Conservation (phyloP, 2,797 vertebrate genomes). For the Neosilurus mollespiculum region DNA sequence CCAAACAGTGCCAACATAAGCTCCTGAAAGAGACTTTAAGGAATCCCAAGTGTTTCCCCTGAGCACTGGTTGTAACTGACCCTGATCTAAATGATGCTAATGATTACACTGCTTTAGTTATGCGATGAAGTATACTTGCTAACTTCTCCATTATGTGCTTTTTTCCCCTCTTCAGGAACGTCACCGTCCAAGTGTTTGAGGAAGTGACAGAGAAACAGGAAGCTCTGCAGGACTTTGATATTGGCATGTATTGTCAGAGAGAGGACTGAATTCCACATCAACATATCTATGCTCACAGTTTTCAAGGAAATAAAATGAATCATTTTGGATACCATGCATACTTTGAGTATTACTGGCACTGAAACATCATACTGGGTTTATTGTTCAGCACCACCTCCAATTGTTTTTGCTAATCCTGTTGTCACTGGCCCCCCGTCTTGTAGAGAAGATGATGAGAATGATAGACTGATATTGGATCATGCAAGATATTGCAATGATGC, state of each 20-base stretch:
- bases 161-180: constrained; percentile 34
- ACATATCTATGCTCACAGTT: neutral
- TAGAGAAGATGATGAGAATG: constrained; percentile 55
- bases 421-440: constrained; percentile 59
- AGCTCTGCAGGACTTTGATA: constrained; percentile 48
- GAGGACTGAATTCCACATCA: constrained; percentile 19
- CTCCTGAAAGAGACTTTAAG: neutral
- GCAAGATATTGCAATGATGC: constrained; percentile 68
- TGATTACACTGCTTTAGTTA: constrained; percentile 1
- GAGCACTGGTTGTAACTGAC: neutral
- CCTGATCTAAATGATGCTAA: constrained; percentile 19
- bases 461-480: constrained; percentile 69
- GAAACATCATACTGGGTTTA: constrained; percentile 45
- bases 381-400: constrained; percentile 37
- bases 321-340: constrained; percentile 46
- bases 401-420: constrained; percentile 55
- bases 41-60: neutral
- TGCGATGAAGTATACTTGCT: neutral
- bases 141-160: constrained; percentile 42
- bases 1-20: too few species aligned
- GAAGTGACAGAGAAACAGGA: constrained; percentile 53
- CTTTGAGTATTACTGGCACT: constrained; percentile 40
- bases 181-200: constrained; percentile 30
- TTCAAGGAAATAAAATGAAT: constrained; percentile 32
- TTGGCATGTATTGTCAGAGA: constrained; percentile 3